phyloP scores from a whole-genome alignment of 2,797 vertebrate genomes.

The Brachyalestes nurse region DNA sequence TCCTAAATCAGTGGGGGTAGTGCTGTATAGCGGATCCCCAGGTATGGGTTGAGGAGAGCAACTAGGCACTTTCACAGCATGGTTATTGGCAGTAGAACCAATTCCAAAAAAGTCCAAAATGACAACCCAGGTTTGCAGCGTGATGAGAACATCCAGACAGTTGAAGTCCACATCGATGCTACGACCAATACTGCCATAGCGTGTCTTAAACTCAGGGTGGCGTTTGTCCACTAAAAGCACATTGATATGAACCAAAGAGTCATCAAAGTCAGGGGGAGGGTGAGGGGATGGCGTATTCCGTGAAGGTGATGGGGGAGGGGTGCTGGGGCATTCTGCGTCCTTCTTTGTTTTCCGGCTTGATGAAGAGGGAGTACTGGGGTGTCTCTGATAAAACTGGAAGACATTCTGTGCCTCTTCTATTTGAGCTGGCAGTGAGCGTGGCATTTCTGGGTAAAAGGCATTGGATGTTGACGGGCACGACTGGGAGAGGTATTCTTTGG shows the following conservation, averaged over 20 bases:
- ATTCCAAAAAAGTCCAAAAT: conserved; percentile 98
- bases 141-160: conserved; percentile 95
- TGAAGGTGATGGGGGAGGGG: conserved; percentile 94
- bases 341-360: conserved; percentile 78
- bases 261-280: conserved; percentile 86
- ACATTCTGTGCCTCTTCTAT: conserved; percentile 97
- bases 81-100: conserved; percentile 96
- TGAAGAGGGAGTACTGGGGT: conserved; percentile 77
- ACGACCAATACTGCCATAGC: conserved; percentile 85
- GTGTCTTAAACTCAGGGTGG: conserved; percentile 90
- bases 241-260: conserved; percentile 95
- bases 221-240: conserved; percentile 92
- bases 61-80: conserved; percentile 81
- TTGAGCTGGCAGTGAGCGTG: conserved; percentile 93
- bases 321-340: conserved; percentile 85
- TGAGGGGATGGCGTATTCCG: conserved; percentile 69
- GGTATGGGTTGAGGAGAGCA: conserved; percentile 69
- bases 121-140: conserved; percentile 97
- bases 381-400: conserved; percentile 96
- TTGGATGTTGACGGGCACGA: conserved; percentile 91
- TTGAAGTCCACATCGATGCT: conserved; percentile 96
- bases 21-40: conserved; percentile 69
- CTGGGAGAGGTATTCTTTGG: conserved; percentile 95
- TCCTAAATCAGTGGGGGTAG: conserved; percentile 40
- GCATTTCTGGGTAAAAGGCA: conserved; percentile 91